Percentiles rank a stretch among this genome's conserved stretches.
These are phyloP conservation scores for Xestia c-nigrum DNA, from an alignment of 2,888 invertebrate species.

Conservation along the genomic window DNA sequence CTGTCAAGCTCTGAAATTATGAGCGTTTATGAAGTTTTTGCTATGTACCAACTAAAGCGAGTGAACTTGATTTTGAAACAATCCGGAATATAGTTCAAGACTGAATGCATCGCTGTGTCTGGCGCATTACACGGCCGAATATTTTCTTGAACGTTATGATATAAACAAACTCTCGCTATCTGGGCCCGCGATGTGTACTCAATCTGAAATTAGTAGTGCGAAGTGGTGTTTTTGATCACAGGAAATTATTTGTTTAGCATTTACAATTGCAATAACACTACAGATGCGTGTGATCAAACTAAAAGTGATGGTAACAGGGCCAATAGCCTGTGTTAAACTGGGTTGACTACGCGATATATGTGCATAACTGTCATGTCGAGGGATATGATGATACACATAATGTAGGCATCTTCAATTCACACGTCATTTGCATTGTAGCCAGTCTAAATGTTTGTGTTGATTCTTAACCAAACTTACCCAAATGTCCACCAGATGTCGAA, in stretches of 20 bases:
- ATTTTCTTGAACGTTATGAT: constrained; percentile 60
- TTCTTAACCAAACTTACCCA: constrained; percentile 90
- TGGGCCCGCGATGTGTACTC: constrained; percentile 39
- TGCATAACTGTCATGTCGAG: constrained; percentile 37
- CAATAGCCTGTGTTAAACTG: constrained; percentile 20
- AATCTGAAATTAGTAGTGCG: constrained; percentile 39
- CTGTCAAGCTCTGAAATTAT: constrained; percentile 33
- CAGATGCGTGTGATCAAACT: constrained; percentile 36
- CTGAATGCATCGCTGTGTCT: constrained; percentile 56
- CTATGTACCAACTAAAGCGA: neutral
- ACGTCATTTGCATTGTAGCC: constrained; percentile 63
- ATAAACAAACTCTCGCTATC: constrained; percentile 62
- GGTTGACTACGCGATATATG: constrained; percentile 20
- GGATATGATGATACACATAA: constrained; percentile 44
- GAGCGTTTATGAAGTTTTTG: constrained; percentile 21
- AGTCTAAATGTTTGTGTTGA: constrained; percentile 70
- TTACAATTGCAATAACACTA: constrained; percentile 43
- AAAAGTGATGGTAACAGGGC: constrained; percentile 9
- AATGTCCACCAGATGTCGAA: constrained; percentile 96
- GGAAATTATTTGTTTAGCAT: constrained; percentile 40
- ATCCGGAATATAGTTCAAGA: constrained; percentile 45
- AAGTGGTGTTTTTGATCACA: constrained; percentile 36
- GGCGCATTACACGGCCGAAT: constrained; percentile 55
- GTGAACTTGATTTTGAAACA: constrained; percentile 53
- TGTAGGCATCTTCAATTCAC: constrained; percentile 58